Percentiles rank a stretch among this genome's conserved stretches.
These are phyloP conservation scores for Tapirus indicus DNA, from an alignment of 2,797 vertebrate genomes.

Conservation along the genomic window DNA sequence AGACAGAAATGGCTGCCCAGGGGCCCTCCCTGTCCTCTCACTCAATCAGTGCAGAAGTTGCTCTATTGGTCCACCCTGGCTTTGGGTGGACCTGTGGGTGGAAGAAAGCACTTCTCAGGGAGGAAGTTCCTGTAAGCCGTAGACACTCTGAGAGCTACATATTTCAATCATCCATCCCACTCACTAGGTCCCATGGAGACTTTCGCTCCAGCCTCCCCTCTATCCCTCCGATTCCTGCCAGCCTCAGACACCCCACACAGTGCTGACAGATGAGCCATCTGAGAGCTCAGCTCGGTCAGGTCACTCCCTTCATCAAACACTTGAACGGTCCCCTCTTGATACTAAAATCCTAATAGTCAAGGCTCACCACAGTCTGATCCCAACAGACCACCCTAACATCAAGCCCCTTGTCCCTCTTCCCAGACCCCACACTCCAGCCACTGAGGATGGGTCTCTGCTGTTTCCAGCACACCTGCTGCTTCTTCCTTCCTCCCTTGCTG, in stretches of 20 bases:
- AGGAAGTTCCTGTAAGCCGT: neutral
- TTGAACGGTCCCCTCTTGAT: neutral
- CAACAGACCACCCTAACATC: neutral
- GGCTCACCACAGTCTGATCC: neutral
- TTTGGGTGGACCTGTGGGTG: neutral
- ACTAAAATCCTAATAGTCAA: neutral
- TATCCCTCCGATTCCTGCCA: neutral
- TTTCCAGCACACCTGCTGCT: too few relatives aligned
- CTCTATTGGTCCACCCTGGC: neutral
- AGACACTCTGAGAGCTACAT: neutral
- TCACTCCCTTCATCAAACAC: neutral
- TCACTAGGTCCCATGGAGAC: too few relatives aligned
- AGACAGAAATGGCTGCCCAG: neutral
- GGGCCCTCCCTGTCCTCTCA: neutral
- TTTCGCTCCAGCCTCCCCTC: neutral
- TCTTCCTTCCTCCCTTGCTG: neutral
- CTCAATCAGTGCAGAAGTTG: neutral
- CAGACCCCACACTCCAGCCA: neutral
- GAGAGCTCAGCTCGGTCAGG: neutral
- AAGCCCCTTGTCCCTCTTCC: neutral
- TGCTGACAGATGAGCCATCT: neutral
- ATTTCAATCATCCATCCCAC: neutral
- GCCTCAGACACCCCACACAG: accelerated
- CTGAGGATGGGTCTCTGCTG: neutral
- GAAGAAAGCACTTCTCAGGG: neutral